A percentile compares a stretch with the other conserved stretches of the same genome.
Conservation (phyloP, 2,888 invertebrate species). For the Diabrotica balteata region DNA sequence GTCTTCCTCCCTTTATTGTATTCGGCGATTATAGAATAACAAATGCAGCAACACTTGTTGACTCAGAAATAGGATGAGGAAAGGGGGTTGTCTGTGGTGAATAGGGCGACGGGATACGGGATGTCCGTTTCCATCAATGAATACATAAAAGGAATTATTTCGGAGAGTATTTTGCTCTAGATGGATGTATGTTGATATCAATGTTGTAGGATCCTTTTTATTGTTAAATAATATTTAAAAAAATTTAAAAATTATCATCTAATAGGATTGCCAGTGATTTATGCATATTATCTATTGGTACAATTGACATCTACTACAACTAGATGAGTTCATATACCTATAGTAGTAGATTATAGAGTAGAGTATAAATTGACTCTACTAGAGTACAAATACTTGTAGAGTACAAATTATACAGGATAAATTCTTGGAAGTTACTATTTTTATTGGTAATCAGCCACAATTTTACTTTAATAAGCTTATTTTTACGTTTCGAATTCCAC, state of each 20-base stretch:
- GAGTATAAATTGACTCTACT: too few species aligned
- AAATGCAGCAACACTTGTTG: conserved; percentile 11
- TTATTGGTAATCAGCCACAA: too few species aligned
- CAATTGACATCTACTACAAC: too few species aligned
- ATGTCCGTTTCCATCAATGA: conserved; percentile 18
- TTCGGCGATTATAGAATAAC: conserved; percentile 12
- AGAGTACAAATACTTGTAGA: too few species aligned
- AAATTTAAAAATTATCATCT: background rate
- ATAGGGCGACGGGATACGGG: conserved; percentile 13
- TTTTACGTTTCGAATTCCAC: too few species aligned
- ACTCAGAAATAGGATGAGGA: background rate
- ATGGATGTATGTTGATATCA: background rate
- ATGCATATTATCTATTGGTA: too few species aligned
- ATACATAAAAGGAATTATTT: conserved; percentile 10
- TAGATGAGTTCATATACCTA: too few species aligned
- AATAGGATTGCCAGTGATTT: too few species aligned
- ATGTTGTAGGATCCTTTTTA: background rate
- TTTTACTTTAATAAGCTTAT: too few species aligned
- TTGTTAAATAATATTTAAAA: background rate
- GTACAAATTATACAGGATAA: too few species aligned
- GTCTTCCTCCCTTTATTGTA: conserved; percentile 5
- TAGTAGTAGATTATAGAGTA: too few species aligned
- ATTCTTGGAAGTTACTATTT: too few species aligned
- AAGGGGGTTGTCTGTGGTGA: conserved; percentile 6
- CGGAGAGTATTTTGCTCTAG: conserved; percentile 2